A percentile compares a stretch with the other conserved stretches of the same genome.
Evolutionary conservation across 2,888 invertebrate genomes (phyloP).

Genomic region (Caenorhabditis angaria): DNA sequence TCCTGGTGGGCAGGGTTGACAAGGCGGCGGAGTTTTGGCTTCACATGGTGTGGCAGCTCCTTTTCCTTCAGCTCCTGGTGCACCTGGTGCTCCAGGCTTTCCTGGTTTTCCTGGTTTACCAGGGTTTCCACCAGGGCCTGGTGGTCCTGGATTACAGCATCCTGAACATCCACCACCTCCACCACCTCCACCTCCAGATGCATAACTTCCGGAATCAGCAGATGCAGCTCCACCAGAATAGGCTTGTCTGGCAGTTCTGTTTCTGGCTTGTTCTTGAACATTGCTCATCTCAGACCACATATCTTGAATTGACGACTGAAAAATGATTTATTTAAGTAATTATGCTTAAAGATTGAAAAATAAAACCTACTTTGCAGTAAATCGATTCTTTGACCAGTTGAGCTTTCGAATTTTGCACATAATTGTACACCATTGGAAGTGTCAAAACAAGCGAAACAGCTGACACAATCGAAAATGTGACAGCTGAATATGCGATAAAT

Average conservation of each 20-base stretch:
- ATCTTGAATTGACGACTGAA: constrained; percentile 34
- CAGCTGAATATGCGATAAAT: constrained; percentile 41
- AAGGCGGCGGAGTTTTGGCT: constrained; percentile 11
- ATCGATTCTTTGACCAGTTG: constrained; percentile 30
- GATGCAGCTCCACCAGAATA: constrained; percentile 26
- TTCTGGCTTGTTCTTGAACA: constrained; percentile 10
- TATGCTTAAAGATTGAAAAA: constrained; percentile 12
- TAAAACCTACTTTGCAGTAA: constrained; percentile 36
- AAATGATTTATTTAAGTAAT: too few relatives aligned
- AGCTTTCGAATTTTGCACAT: constrained; percentile 39
- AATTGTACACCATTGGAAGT: constrained; percentile 33
- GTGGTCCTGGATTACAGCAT: constrained; percentile 50
- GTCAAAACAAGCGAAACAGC: constrained; percentile 33
- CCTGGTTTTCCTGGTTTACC: constrained; percentile 44
- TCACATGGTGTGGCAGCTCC: constrained; percentile 38
- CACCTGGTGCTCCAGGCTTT: constrained; percentile 42
- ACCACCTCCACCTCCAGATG: not conserved
- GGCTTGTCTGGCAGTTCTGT: constrained; percentile 43
- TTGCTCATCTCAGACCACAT: constrained; percentile 43
- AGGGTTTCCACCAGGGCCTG: constrained; percentile 36
- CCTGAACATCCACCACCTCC: constrained; percentile 28
- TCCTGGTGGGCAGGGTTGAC: constrained; percentile 27
- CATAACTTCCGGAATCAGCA: constrained; percentile 15
- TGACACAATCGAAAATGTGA: constrained; percentile 32
- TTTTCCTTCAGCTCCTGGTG: constrained; percentile 37